A percentile compares a stretch with the other conserved stretches of the same genome.
Conservation (phyloP, 2,797 vertebrate species). For the Sparus aurata region DNA sequence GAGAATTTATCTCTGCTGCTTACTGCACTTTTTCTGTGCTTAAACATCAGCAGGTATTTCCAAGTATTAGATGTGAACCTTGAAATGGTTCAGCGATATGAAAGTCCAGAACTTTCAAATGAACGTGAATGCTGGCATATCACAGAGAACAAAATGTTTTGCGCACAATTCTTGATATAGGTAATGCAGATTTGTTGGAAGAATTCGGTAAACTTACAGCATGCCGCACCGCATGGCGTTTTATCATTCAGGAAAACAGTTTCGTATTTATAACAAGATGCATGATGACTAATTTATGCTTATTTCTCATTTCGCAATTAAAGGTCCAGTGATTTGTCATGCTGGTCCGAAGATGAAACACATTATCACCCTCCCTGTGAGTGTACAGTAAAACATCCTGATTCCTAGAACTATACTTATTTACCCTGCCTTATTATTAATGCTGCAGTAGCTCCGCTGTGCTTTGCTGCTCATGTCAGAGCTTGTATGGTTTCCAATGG, state of each 20-base stretch:
- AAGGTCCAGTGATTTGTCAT: constrained; percentile 42
- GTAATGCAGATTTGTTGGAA: not conserved
- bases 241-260: constrained; percentile 7
- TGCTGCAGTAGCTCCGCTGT: constrained; percentile 44
- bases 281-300: constrained; percentile 32
- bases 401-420: constrained; percentile 33
- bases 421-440: constrained; percentile 49
- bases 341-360: constrained; percentile 26
- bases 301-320: constrained; percentile 27
- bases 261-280: constrained; percentile 5
- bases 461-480: constrained; percentile 62
- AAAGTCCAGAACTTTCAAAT: not conserved
- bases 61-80: constrained; percentile 1
- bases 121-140: not conserved
- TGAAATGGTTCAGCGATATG: constrained; percentile 13
- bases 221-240: constrained; percentile 2
- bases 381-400: constrained; percentile 18
- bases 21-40: constrained; percentile 10
- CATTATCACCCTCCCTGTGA: constrained; percentile 31
- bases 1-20: constrained; percentile 26
- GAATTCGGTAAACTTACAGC: constrained; percentile 1
- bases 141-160: constrained; percentile 5
- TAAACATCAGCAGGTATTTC: constrained; percentile 15
- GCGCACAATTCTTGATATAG: not conserved
- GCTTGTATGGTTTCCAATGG: constrained; percentile 70